Percentiles rank a stretch among this genome's conserved stretches.
Conservation (phyloP, 2,113 vertebrate species). For the Neopipo cinnamomea region DNA sequence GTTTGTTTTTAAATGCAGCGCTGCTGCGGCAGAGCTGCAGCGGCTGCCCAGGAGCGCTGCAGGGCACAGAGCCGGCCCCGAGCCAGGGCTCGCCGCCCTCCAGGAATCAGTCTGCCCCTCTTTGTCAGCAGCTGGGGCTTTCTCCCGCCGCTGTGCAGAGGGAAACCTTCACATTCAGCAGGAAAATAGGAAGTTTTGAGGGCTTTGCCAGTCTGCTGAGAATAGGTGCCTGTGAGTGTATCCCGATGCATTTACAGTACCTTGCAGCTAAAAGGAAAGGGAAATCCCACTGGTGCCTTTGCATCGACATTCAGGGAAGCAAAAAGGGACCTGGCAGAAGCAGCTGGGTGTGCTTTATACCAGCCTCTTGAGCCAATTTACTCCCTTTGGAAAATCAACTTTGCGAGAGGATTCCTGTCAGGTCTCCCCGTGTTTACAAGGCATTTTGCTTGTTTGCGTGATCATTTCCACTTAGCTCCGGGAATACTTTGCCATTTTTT, state of each 20-base stretch:
- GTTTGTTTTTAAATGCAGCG: neutral
- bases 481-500: neutral
- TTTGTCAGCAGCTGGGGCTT: neutral
- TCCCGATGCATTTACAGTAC: neutral
- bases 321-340: neutral
- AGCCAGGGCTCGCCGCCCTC: neutral
- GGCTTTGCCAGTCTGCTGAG: neutral
- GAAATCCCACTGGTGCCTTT: neutral
- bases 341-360: neutral
- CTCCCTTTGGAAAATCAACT: neutral
- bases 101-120: neutral
- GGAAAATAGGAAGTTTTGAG: neutral
- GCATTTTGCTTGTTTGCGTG: neutral
- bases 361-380: neutral
- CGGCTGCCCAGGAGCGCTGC: neutral
- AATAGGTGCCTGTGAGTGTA: neutral
- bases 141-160: accelerated
- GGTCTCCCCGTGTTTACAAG: neutral
- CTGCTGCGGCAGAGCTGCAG: neutral
- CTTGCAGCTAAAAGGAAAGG: neutral
- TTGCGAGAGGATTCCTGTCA: neutral
- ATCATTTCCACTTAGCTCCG: neutral
- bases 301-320: neutral
- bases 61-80: neutral
- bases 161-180: neutral